Percentiles rank a stretch among this genome's conserved stretches.
These are phyloP conservation scores for Macrobrachium rosenbergii DNA, from an alignment of 1,140 invertebrate species.

Conservation along the genomic window DNA sequence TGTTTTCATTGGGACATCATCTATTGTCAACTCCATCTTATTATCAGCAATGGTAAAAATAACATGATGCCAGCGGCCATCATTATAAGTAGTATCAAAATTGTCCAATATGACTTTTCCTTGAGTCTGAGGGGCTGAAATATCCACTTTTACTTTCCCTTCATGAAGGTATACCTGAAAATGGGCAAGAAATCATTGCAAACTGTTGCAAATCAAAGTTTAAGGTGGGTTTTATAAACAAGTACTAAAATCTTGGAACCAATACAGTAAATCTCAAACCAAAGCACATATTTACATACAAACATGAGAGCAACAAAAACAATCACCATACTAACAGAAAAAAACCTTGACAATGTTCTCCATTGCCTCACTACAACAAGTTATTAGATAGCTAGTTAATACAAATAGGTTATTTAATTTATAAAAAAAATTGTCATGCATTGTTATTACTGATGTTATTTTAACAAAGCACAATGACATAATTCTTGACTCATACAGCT, in stretches of 20 bases:
- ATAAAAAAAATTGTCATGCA: no score
- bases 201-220: neutral
- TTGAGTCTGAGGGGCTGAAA: conserved; percentile 78
- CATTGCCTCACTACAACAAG: no score
- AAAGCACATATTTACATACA: no score
- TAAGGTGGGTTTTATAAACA: neutral
- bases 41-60: conserved; percentile 82
- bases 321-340: no score
- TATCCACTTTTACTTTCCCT: conserved; percentile 86
- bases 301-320: no score
- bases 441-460: no score
- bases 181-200: conserved; percentile 15
- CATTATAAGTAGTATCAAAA: conserved; percentile 87
- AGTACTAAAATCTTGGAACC: neutral
- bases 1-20: conserved; percentile 86
- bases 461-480: no score
- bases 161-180: conserved; percentile 81
- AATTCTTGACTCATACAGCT: no score
- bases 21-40: conserved; percentile 80
- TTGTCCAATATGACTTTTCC: conserved; percentile 81
- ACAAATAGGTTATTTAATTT: no score
- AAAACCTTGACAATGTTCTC: no score
- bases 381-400: no score
- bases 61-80: conserved; percentile 89
- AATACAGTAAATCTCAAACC: no score